Evolutionary conservation across 2,113 vertebrate species (phyloP), one percentile per base, ranked within the genome.

Genomic region (Cyrtonyx montezumae): DNA sequence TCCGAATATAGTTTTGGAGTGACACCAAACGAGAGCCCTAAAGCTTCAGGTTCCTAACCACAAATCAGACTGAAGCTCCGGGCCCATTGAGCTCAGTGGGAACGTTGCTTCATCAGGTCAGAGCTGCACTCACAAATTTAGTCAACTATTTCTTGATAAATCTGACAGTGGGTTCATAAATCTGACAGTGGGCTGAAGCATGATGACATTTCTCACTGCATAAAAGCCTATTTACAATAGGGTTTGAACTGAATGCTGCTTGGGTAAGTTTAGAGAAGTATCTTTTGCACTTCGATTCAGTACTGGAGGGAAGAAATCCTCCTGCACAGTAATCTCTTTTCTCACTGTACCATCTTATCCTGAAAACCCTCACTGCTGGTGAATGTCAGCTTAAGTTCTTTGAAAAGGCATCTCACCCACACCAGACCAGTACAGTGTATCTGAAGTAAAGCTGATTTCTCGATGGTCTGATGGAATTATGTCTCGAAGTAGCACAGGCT

Each of bases 71-170:
- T 40, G 34, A 21, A 53, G 2, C 25, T 14, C 30, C 32, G 19
- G 16, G 36, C 23, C 28, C 1, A 0, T 1, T 1, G 32, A 9
- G 10, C 4, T 26, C 23, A 36, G 34, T 28, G 8, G 43, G 58
- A 68, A 46, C 25, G n/a, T 40, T 26, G 22, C n/a, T 66, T 65
- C 49, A 42, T 2, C 8, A 19, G 11, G 30, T 45, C 36, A 86
- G n/a, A 23, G 6, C 1, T 11, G 12, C 34, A 53, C 67, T 40
- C 36, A 34, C 51, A 82, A 20, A 81, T 18, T 4, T 13, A 40
- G 34, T 17, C 16, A 87, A 17, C 4, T 55, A 8, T 45, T 87
- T 43, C 37, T 53, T 84, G 21, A 21, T 25, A 49, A 51, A 77
- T 59, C 40, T 78, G 20, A 26, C 34, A 42, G 19, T 56, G 43